Conservation (phyloP, 1,140 invertebrate genomes). For the Atta colombica region DNA sequence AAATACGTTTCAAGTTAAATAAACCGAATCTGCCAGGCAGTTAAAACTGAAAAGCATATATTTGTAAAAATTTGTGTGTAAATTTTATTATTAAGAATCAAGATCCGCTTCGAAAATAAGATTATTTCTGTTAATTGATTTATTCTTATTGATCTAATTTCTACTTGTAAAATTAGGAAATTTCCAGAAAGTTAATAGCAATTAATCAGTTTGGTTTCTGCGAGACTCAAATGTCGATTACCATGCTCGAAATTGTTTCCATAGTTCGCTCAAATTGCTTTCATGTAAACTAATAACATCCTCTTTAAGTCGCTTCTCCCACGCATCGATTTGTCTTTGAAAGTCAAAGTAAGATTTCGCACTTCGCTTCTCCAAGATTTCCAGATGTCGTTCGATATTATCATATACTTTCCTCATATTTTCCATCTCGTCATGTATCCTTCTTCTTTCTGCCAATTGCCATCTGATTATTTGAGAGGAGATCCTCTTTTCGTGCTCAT, state of each 20-base stretch:
- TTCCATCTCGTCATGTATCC: conserved; percentile 59
- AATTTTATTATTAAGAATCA: too few species aligned
- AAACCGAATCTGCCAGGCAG: too few species aligned
- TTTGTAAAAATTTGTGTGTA: too few species aligned
- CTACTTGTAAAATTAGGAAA: not conserved
- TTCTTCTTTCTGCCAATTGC: conserved; percentile 64
- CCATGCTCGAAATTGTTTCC: conserved; percentile 60
- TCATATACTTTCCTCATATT: conserved; percentile 66
- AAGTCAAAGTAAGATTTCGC: conserved; percentile 71
- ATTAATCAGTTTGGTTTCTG: not conserved
- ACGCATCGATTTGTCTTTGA: conserved; percentile 73
- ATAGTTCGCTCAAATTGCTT: conserved; percentile 60
- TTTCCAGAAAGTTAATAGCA: not conserved
- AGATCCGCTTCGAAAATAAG: too few species aligned
- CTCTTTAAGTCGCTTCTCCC: conserved; percentile 66
- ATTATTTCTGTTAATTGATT: too few species aligned
- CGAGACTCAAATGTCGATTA: not conserved
- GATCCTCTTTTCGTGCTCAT: conserved; percentile 65
- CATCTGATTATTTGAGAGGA: conserved; percentile 62
- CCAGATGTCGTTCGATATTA: conserved; percentile 69
- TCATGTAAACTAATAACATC: conserved; percentile 67
- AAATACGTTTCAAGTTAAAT: too few species aligned
- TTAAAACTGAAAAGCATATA: too few species aligned
- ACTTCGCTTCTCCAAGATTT: conserved; percentile 69
- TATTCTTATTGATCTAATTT: too few species aligned